A percentile compares a stretch with the other conserved stretches of the same genome.
These are phyloP conservation scores for Todiramphus saurophagus DNA, from an alignment of 2,113 vertebrate genomes.

Conservation along the genomic window DNA sequence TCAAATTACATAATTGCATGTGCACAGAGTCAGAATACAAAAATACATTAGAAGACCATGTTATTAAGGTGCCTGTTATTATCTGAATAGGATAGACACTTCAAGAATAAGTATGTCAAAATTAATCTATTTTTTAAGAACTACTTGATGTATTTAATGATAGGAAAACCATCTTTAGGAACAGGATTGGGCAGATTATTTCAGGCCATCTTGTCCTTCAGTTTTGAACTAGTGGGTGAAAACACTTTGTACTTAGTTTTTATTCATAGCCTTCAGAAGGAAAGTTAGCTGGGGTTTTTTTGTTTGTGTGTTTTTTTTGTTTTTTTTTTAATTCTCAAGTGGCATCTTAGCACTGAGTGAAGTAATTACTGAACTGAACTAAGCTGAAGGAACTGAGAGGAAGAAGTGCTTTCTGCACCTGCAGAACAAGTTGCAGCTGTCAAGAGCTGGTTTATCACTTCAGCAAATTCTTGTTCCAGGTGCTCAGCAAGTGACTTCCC, in stretches of 20 bases:
- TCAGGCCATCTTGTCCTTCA: neutral
- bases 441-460: constrained; percentile 60
- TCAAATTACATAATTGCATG: neutral
- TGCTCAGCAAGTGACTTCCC: constrained; percentile 55
- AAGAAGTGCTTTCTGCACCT: constrained; percentile 62
- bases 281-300: neutral
- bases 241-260: neutral
- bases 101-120: neutral
- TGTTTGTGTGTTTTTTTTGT: no score
- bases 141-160: neutral
- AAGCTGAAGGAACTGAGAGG: constrained; percentile 26
- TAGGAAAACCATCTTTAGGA: neutral
- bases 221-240: neutral
- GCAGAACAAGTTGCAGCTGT: constrained; percentile 58
- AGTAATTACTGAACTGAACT: constrained; percentile 12
- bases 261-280: neutral
- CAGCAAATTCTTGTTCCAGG: constrained; percentile 49
- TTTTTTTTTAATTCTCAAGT: neutral
- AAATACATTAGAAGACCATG: neutral
- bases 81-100: neutral
- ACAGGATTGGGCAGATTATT: neutral
- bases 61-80: neutral
- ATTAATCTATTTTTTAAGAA: neutral
- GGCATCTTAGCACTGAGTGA: neutral
- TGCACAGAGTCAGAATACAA: neutral